Evolutionary conservation across 1,140 invertebrate genomes (phyloP).

Genomic region (Agraylea sexmaculata): DNA sequence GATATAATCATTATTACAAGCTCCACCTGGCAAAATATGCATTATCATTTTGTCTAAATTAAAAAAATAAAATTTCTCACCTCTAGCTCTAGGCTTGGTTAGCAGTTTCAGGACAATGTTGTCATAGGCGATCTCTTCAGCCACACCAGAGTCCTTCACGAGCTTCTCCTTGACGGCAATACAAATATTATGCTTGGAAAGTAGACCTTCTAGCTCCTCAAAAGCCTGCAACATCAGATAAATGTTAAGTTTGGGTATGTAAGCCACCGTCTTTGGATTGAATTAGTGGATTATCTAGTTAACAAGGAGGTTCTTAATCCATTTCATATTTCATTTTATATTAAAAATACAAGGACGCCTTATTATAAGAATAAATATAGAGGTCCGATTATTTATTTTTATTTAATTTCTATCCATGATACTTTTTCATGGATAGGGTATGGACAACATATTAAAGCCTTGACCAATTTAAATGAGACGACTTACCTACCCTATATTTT

Average conservation of each 20-base stretch:
- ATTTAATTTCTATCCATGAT: too few relatives aligned
- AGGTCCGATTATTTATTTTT: too few relatives aligned
- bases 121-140: constrained; percentile 75
- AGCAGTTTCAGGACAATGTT: constrained; percentile 72
- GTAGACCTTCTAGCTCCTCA: constrained; percentile 77
- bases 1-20: too few relatives aligned
- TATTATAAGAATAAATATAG: too few relatives aligned
- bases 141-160: constrained; percentile 90
- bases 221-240: constrained; percentile 79
- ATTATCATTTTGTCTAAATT: too few relatives aligned
- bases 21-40: too few relatives aligned
- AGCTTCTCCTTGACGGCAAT: constrained; percentile 89
- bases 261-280: neutral
- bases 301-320: neutral
- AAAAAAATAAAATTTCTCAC: constrained; percentile 48
- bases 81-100: constrained; percentile 74
- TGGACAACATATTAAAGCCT: too few relatives aligned
- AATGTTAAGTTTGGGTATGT: neutral
- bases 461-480: too few relatives aligned
- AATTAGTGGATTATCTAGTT: neutral
- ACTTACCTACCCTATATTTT: too few relatives aligned
- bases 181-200: constrained; percentile 75
- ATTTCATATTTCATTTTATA: neutral
- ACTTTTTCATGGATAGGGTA: too few relatives aligned
- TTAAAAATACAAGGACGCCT: neutral